phyloP scores from a whole-genome alignment of 2,888 invertebrate species.

The Ornithoptera alexandrae region DNA sequence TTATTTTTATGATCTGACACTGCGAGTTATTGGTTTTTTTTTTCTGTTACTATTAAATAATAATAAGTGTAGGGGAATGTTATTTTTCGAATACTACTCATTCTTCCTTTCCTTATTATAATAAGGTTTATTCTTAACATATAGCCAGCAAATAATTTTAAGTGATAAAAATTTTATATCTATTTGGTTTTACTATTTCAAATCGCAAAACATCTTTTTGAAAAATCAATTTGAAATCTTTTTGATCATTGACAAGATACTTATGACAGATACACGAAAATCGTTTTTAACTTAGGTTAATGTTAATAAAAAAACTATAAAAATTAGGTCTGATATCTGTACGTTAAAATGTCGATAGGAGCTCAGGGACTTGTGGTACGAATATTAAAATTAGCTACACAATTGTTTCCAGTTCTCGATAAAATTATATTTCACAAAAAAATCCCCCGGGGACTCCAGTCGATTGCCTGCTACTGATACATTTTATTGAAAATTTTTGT shows the following conservation, averaged over 20 bases:
- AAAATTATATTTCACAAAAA: constrained; percentile 56
- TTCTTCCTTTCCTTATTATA: too few species aligned
- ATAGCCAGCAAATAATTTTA: too few species aligned
- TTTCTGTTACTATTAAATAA: constrained; percentile 26
- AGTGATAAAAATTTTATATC: too few species aligned
- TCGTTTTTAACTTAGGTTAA: background rate
- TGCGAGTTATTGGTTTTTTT: constrained; percentile 23
- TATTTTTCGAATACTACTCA: background rate
- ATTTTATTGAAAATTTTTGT: constrained; percentile 50
- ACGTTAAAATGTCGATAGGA: constrained; percentile 31
- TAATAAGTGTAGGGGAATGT: background rate
- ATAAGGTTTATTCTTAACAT: too few species aligned
- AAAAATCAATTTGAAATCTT: background rate
- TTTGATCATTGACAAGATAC: background rate
- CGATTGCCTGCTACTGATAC: constrained; percentile 59
- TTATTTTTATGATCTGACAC: constrained; percentile 65
- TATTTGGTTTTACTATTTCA: too few species aligned
- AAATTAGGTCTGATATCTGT: constrained; percentile 21
- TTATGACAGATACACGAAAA: background rate
- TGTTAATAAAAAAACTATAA: background rate
- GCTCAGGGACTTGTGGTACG: constrained; percentile 51
- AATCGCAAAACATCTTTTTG: background rate
- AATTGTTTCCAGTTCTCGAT: constrained; percentile 49
- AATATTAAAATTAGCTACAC: constrained; percentile 73
- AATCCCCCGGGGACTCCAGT: constrained; percentile 65